A percentile compares a stretch with the other conserved stretches of the same genome.
phyloP scores from a whole-genome alignment of 1,140 invertebrate species.

The Holotrichia oblita region DNA sequence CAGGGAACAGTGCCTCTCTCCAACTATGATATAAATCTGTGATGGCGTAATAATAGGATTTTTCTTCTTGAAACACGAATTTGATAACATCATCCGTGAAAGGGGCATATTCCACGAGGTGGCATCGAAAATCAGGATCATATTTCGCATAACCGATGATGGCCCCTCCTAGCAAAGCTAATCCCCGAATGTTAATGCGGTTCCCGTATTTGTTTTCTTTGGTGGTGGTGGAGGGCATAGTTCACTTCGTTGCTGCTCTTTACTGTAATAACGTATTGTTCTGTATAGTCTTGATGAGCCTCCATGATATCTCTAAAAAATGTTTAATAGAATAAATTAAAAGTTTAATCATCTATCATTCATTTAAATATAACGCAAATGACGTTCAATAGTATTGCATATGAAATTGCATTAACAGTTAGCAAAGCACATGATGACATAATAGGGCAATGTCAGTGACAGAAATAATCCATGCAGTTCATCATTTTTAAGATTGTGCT shows the following conservation, averaged over 20 bases:
- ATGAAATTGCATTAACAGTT: constrained; percentile 39
- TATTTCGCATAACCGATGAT: constrained; percentile 75
- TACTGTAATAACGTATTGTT: constrained; percentile 42
- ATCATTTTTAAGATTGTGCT: constrained; percentile 44
- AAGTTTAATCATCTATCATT: background rate
- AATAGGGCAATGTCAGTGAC: constrained; percentile 42
- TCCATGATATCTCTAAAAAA: constrained; percentile 35
- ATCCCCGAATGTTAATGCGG: constrained; percentile 54
- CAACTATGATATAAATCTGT: constrained; percentile 45
- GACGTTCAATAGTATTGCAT: constrained; percentile 29
- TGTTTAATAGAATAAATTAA: background rate
- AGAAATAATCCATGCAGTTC: background rate
- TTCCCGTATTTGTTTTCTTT: constrained; percentile 52
- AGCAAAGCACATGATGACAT: constrained; percentile 42
- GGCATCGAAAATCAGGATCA: constrained; percentile 72
- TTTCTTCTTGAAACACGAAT: constrained; percentile 74
- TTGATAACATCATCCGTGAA: constrained; percentile 72
- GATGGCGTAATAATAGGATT: constrained; percentile 62
- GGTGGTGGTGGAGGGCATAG: constrained; percentile 49
- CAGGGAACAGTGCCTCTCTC: constrained; percentile 31
- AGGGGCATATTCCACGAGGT: constrained; percentile 72
- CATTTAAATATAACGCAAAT: constrained; percentile 24
- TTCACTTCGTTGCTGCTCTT: constrained; percentile 41
- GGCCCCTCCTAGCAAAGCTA: constrained; percentile 66
- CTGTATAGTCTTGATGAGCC: constrained; percentile 40